These are phyloP conservation scores for Vidua chalybeata DNA, from an alignment of 2,113 vertebrate species.

Conservation along the genomic window DNA sequence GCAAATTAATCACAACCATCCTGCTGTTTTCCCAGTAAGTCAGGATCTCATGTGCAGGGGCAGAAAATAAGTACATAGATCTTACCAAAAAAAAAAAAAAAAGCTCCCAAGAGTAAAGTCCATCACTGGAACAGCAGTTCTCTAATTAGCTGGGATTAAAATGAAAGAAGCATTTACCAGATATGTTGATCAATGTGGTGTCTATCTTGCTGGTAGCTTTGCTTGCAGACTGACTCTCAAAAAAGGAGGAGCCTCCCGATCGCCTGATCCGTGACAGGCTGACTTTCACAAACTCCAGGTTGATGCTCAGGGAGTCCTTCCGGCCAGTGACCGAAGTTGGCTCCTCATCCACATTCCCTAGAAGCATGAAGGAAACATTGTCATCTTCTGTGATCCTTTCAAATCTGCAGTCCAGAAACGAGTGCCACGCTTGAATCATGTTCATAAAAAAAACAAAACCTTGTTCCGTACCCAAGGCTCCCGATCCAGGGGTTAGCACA, in stretches of 20 bases:
- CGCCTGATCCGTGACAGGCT: conserved; percentile 94
- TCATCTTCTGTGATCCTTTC: neutral
- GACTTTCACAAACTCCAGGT: conserved; percentile 98
- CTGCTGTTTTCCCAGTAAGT: neutral
- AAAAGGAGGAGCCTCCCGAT: conserved; percentile 88
- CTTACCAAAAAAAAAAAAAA: neutral
- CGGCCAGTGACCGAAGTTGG: conserved; percentile 93
- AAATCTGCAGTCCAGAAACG: neutral
- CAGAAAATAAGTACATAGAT: neutral
- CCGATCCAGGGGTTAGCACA: conserved; percentile 85
- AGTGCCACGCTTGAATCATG: rapidly evolving
- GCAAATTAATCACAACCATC: neutral
- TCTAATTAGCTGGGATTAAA: neutral
- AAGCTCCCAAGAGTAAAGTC: neutral
- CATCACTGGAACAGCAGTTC: neutral
- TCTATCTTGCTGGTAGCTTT: conserved; percentile 92
- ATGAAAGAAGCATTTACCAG: conserved; percentile 78
- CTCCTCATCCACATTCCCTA: conserved; percentile 94
- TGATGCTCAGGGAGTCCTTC: conserved; percentile 98
- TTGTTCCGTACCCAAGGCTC: conserved; percentile 82
- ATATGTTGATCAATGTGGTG: conserved; percentile 97
- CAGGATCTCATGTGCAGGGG: neutral
- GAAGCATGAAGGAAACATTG: neutral
- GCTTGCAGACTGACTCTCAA: conserved; percentile 84
- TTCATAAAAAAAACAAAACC: neutral